Base-by-base conservation (phyloP, 2,797 vertebrate genomes). In the Pipistrellus nathusii region DNA sequence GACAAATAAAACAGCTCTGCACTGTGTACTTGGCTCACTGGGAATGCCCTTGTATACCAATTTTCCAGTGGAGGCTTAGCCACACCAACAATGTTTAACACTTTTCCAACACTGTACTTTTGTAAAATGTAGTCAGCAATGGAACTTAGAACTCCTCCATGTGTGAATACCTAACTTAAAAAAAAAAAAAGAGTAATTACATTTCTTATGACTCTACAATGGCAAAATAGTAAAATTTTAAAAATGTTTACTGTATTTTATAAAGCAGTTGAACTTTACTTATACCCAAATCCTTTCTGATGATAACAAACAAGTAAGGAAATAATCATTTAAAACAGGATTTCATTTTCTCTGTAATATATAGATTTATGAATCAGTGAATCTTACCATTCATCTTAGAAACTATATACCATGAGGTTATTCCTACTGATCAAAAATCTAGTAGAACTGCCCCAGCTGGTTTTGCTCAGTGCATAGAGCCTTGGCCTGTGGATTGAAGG, bases 141-240 rank as follows among this genome's bases (percentile, higher is more conserved):
- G 23, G 2, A 7, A 68, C 20, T 82, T 91, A 46, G 44, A 87
- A 69, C 11, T 64, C 78, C 64, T 90, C 25, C 14, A n/a, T 57
- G 20, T 76, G 20, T 80, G 46, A 78, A 89, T 59, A 80, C 7
- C 38, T 87, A 71, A 73, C 41, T 13, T 27, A 78, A 25, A 69
- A 91, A 91, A 88, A 78, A 25, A 69, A 91, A 91, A 88, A 46
- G 3, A 85, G 13, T 23, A 86, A 32, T 35, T 75, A 55, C 12
- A 80, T 69, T 83, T 83, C 21, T 27, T 76, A 53, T 15, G 21
- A 8, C 17, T 83, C 51, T 25, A 69, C 6, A 20, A 25, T 23
- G 21, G 75, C n/a, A 94, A 94, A 86, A 68, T 48, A 51, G 20
- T 85, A 46, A 92, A 0, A 0, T n/a, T 23, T 53, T 30, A 41